Percentiles rank a stretch among this genome's conserved stretches.
Conservation (phyloP, 1,140 invertebrate genomes). For the Aphelinus atriplicis region DNA sequence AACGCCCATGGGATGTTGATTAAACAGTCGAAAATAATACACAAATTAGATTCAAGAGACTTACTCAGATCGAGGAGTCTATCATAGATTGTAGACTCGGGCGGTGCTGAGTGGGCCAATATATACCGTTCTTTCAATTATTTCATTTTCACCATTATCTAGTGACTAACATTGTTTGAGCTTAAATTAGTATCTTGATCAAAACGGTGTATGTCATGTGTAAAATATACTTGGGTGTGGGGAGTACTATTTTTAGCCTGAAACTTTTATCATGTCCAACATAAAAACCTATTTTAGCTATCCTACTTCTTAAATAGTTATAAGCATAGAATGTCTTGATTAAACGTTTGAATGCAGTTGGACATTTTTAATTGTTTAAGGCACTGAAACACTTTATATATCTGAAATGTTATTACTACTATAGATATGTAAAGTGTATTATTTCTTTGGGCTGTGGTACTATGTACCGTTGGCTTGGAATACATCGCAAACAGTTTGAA, state of each 20-base stretch:
- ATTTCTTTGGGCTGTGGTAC: constrained; percentile 61
- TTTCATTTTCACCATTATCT: constrained; percentile 66
- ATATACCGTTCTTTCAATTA: constrained; percentile 59
- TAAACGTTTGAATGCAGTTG: constrained; percentile 24
- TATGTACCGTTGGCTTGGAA: constrained; percentile 62
- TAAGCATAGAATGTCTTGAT: constrained; percentile 16
- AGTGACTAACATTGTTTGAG: constrained; percentile 69
- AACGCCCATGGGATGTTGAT: constrained; percentile 25
- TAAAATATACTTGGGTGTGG: constrained; percentile 68
- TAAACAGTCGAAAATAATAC: neutral
- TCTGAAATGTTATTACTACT: constrained; percentile 3
- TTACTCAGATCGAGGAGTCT: constrained; percentile 8
- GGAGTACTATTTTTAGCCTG: constrained; percentile 59
- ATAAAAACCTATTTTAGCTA: constrained; percentile 9
- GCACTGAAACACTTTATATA: constrained; percentile 26
- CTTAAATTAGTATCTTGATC: constrained; percentile 67
- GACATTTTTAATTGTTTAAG: constrained; percentile 33
- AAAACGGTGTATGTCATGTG: constrained; percentile 68
- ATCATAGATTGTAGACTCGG: constrained; percentile 40
- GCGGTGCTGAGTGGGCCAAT: constrained; percentile 48
- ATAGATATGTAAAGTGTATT: constrained; percentile 47
- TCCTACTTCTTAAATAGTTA: neutral
- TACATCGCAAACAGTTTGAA: constrained; percentile 6
- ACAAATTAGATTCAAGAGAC: constrained; percentile 21
- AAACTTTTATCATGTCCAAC: constrained; percentile 44